A percentile compares a stretch with the other conserved stretches of the same genome.
These are phyloP conservation scores for Pangasius krempfi DNA, from an alignment of 2,797 vertebrate genomes.

Conservation along the genomic window DNA sequence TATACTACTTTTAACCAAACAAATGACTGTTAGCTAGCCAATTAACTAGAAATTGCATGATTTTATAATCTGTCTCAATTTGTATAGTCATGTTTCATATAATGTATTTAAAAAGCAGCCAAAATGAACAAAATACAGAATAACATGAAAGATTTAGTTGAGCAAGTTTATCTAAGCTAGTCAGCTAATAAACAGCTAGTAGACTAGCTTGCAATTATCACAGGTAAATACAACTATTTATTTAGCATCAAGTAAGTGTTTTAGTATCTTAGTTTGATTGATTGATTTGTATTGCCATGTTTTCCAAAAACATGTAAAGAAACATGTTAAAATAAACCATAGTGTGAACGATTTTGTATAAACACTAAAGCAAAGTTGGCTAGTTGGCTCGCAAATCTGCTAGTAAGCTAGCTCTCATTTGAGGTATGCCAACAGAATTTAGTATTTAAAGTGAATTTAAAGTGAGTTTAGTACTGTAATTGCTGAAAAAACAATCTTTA, in stretches of 20 bases:
- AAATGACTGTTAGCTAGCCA: neutral
- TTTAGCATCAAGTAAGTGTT: no score
- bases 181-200: neutral
- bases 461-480: neutral
- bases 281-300: neutral
- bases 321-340: neutral
- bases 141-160: neutral
- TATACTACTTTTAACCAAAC: neutral
- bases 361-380: no score
- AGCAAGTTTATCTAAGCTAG: neutral
- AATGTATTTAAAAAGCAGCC: neutral
- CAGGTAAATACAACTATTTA: neutral
- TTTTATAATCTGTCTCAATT: neutral
- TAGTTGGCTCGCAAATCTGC: neutral
- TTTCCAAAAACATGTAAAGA: neutral
- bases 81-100: neutral
- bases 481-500: neutral
- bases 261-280: neutral
- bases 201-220: no score
- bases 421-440: no score
- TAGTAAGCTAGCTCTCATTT: neutral
- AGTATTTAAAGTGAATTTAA: neutral
- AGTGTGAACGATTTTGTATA: neutral
- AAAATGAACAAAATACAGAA: neutral
- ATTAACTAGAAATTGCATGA: neutral